A percentile compares a stretch with the other conserved stretches of the same genome.
Evolutionary conservation across 2,113 vertebrate genomes (phyloP).

Genomic region (Mellivora capensis): DNA sequence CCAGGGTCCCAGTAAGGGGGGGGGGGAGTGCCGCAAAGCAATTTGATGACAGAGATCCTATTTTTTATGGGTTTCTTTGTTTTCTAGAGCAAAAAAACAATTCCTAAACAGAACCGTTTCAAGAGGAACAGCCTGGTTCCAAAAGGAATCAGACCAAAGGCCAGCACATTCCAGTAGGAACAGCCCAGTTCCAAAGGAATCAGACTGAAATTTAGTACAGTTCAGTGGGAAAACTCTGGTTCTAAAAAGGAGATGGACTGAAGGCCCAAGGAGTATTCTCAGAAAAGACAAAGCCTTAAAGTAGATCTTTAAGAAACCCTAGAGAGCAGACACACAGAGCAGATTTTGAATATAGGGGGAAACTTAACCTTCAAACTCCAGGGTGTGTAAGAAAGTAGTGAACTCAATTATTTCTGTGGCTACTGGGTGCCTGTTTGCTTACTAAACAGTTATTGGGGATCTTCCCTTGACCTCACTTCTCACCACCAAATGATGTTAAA

Average conservation of each 20-base stretch:
- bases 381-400: neutral
- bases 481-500: neutral
- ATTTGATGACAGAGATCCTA: neutral
- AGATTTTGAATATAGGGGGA: neutral
- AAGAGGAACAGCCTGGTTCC: neutral
- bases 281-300: neutral
- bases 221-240: neutral
- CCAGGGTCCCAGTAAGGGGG: neutral
- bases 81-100: neutral
- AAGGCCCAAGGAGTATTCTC: neutral
- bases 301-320: neutral
- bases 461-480: neutral
- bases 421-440: neutral
- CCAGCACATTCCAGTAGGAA: neutral
- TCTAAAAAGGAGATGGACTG: neutral
- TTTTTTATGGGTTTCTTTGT: neutral
- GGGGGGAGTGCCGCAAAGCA: neutral
- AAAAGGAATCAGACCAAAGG: neutral
- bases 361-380: neutral
- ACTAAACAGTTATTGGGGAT: neutral
- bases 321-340: neutral
- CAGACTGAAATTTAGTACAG: neutral
- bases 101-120: neutral
- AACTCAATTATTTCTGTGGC: neutral
- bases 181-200: neutral